Percentiles rank a stretch among this genome's conserved stretches.
Evolutionary conservation across 2,888 invertebrate genomes (phyloP).

Genomic region (Mimumesa dahlbomi): DNA sequence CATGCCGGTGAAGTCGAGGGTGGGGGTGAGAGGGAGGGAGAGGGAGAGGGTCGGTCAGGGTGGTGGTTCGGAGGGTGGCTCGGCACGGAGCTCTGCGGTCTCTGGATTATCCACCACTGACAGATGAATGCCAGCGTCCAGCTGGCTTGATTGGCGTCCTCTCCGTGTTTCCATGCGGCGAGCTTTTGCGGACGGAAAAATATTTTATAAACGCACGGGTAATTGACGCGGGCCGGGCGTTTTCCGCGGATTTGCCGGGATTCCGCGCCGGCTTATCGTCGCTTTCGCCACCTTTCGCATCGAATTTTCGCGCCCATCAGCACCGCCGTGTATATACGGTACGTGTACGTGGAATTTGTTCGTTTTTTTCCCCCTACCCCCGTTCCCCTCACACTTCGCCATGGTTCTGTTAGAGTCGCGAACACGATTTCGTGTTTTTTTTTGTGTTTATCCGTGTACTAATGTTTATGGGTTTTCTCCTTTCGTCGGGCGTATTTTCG

Average conservation of each 20-base stretch:
- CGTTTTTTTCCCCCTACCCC: constrained; percentile 10
- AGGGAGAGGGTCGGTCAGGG: not conserved
- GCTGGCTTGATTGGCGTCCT: constrained; percentile 60
- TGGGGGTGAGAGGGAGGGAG: constrained; percentile 6
- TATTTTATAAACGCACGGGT: constrained; percentile 67
- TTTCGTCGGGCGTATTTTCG: too few relatives aligned
- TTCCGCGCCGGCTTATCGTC: constrained; percentile 51
- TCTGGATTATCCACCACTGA: constrained; percentile 63
- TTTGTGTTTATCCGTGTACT: too few relatives aligned
- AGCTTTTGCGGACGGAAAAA: constrained; percentile 54
- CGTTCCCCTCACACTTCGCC: too few relatives aligned
- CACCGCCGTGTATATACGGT: constrained; percentile 6
- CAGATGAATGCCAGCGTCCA: constrained; percentile 57
- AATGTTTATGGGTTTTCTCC: too few relatives aligned
- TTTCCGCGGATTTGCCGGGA: constrained; percentile 48
- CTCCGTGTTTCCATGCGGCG: constrained; percentile 32
- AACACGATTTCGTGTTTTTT: too few relatives aligned
- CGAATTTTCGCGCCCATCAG: constrained; percentile 37
- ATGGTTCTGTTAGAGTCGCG: too few relatives aligned
- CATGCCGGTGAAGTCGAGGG: constrained; percentile 42
- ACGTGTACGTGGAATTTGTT: not conserved
- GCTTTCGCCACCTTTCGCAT: constrained; percentile 42
- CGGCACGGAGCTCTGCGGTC: constrained; percentile 46
- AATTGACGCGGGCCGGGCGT: constrained; percentile 59
- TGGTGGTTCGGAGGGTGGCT: not conserved